phyloP scores from a whole-genome alignment of 2,797 vertebrate genomes.

The Tympanoctomys barrerae region DNA sequence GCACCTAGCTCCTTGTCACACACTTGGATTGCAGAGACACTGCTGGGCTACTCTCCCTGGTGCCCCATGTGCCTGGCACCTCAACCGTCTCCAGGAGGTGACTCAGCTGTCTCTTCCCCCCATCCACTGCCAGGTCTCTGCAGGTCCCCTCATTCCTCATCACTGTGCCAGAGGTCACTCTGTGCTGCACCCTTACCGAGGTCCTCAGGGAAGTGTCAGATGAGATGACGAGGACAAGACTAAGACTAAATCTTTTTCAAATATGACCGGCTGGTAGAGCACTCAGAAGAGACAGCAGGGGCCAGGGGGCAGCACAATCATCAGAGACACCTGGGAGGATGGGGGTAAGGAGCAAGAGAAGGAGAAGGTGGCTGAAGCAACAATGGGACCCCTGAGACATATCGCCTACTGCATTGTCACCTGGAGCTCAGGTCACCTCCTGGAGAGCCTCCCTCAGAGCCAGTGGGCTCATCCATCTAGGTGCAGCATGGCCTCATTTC shows the following conservation, averaged over 20 bases:
- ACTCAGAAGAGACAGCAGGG: background rate
- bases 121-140: background rate
- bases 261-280: accelerated
- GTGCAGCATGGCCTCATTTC: background rate
- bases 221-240: background rate
- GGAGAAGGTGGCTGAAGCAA: background rate
- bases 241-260: background rate
- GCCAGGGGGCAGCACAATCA: no score
- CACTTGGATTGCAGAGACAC: background rate
- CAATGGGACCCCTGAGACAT: accelerated
- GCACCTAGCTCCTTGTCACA: background rate
- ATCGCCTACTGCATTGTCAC: accelerated
- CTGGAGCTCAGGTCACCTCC: background rate
- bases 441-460: background rate
- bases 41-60: accelerated
- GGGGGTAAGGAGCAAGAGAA: background rate
- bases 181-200: accelerated
- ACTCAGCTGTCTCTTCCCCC: background rate
- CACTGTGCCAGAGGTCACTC: background rate
- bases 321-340: background rate
- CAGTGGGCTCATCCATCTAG: accelerated
- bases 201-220: background rate
- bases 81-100: no score
- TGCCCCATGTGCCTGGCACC: accelerated
- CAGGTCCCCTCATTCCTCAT: background rate